These are phyloP conservation scores for Drosophila limbata DNA, from an alignment of 2,888 invertebrate genomes.

Conservation along the genomic window DNA sequence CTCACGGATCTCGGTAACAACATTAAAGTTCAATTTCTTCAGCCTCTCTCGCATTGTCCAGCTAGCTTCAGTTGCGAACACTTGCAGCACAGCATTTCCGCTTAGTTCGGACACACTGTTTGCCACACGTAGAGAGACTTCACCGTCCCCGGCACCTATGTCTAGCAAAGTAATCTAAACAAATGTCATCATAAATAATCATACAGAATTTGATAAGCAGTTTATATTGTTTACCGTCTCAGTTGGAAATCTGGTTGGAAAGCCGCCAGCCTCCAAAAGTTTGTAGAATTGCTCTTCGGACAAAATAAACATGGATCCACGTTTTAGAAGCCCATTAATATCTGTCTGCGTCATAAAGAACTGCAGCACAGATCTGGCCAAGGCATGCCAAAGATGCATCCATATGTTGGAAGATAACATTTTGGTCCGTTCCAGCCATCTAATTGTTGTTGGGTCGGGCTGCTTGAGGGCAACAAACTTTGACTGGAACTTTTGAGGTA, in stretches of 20 bases:
- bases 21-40: slow-evolving; percentile 86
- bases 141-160: slow-evolving; percentile 98
- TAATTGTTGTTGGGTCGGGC: slow-evolving; percentile 82
- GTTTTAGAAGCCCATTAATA: slow-evolving; percentile 95
- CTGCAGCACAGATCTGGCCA: slow-evolving; percentile 93
- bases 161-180: slow-evolving; percentile 89
- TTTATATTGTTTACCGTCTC: slow-evolving; percentile 62
- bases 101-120: slow-evolving; percentile 86
- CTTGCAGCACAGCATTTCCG: slow-evolving; percentile 87
- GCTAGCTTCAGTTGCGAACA: slow-evolving; percentile 97
- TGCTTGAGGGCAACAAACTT: slow-evolving; percentile 83
- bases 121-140: slow-evolving; percentile 92
- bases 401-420: slow-evolving; percentile 87
- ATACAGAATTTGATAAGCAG: not conserved
- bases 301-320: slow-evolving; percentile 99
- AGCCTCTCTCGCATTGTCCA: slow-evolving; percentile 94
- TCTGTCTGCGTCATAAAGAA: slow-evolving; percentile 98
- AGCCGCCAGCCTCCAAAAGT: slow-evolving; percentile 82
- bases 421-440: slow-evolving; percentile 84
- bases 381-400: slow-evolving; percentile 95
- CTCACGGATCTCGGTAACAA: slow-evolving; percentile 82
- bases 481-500: slow-evolving; percentile 81
- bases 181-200: not conserved
- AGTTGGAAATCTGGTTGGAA: slow-evolving; percentile 52
- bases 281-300: slow-evolving; percentile 92